phyloP scores from a whole-genome alignment of 2,113 vertebrate genomes.

The Hydropotes inermis region DNA sequence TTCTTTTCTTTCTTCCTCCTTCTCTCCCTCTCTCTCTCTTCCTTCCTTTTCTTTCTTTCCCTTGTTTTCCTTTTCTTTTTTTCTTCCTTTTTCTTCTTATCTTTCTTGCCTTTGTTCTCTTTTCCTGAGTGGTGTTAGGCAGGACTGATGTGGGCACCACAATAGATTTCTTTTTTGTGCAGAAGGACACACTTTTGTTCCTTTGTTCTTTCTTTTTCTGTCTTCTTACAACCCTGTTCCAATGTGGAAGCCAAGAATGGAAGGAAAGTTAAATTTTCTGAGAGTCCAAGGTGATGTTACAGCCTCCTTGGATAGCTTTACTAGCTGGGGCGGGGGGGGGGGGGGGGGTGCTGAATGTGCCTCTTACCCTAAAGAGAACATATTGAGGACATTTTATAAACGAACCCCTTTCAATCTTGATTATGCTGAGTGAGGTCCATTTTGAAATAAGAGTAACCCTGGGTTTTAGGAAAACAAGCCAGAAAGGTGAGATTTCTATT shows the following conservation, averaged over 20 bases:
- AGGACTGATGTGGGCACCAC: slow-evolving; percentile 11
- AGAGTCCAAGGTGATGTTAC: not conserved
- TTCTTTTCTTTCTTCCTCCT: no score
- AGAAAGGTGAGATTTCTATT: slow-evolving; percentile 46
- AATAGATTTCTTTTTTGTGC: not conserved
- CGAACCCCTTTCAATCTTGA: slow-evolving; percentile 18
- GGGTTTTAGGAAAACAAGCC: slow-evolving; percentile 47
- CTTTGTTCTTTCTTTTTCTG: not conserved
- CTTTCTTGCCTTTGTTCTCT: not conserved
- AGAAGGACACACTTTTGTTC: slow-evolving; percentile 1
- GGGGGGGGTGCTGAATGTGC: not conserved
- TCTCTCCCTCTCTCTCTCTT: not conserved
- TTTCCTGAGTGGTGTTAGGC: not conserved
- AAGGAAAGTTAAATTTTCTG: slow-evolving; percentile 40
- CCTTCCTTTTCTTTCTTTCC: not conserved
- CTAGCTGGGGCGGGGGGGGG: not conserved
- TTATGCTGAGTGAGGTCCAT: not conserved
- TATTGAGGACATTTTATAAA: slow-evolving; percentile 15
- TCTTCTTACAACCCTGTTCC: not conserved
- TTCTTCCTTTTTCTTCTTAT: not conserved
- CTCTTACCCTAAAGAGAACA: not conserved
- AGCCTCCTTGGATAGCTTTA: not conserved
- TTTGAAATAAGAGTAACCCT: slow-evolving; percentile 46
- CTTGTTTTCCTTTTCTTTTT: not conserved
- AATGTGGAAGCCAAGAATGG: slow-evolving; percentile 31